Percentiles rank a stretch among this genome's conserved stretches.
Conservation (phyloP, 2,113 vertebrate genomes). For the Prietella phreatophila region DNA sequence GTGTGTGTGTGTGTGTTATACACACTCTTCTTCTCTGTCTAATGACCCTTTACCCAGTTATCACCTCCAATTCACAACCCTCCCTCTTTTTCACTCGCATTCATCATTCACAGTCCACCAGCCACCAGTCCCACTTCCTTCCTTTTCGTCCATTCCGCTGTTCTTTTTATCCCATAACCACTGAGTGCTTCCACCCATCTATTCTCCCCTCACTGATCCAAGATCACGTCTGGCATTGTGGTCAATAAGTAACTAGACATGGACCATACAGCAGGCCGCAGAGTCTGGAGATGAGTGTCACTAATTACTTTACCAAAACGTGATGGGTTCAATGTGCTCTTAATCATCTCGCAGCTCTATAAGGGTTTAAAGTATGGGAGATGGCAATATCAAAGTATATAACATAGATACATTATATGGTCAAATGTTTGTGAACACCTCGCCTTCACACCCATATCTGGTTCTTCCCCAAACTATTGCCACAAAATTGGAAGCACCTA, state of each 20-base stretch:
- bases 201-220: neutral
- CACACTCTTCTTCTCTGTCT: neutral
- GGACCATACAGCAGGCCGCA: neutral
- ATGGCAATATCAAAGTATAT: neutral
- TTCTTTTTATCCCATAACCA: constrained; percentile 1
- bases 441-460: neutral
- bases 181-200: neutral
- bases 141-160: neutral
- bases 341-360: neutral
- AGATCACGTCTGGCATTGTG: neutral
- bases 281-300: neutral
- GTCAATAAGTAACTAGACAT: neutral
- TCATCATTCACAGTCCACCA: constrained; percentile 35
- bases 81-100: constrained; percentile 15
- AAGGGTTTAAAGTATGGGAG: neutral
- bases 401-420: neutral
- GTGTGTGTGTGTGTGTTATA: constrained; percentile 12
- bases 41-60: constrained; percentile 48
- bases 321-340: neutral
- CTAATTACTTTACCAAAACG: neutral
- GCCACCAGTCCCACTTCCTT: neutral
- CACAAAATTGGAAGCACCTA: neutral
- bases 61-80: constrained; percentile 33
- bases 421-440: neutral
- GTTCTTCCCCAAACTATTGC: neutral